A percentile compares a stretch with the other conserved stretches of the same genome.
Evolutionary conservation across 2,888 invertebrate genomes (phyloP).

Genomic region (Stictocephala bisonia): DNA sequence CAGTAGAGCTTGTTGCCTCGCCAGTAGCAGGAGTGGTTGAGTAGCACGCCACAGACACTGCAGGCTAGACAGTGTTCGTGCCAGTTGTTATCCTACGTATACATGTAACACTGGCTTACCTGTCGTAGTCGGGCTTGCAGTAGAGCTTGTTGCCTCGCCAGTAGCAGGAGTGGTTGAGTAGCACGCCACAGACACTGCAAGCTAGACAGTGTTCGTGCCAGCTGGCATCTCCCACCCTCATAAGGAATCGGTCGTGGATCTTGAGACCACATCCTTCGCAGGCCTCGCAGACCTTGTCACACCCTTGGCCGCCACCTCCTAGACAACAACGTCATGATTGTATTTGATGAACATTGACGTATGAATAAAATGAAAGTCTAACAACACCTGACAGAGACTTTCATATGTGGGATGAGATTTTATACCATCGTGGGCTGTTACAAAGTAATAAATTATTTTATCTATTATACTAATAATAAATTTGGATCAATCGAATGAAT

Average conservation of each 20-base stretch:
- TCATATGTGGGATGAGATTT: too few species aligned
- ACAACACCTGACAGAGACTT: too few species aligned
- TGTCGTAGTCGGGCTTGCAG: slow-evolving; percentile 97
- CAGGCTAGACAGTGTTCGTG: slow-evolving; percentile 97
- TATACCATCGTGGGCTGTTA: too few species aligned
- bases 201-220: slow-evolving; percentile 98
- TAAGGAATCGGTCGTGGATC: slow-evolving; percentile 94
- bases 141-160: slow-evolving; percentile 93
- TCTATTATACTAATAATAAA: too few species aligned
- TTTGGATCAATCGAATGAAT: too few species aligned
- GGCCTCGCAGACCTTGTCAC: slow-evolving; percentile 82
- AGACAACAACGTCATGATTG: too few species aligned
- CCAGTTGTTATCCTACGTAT: too few species aligned
- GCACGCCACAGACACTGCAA: slow-evolving; percentile 93
- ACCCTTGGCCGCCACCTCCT: too few species aligned
- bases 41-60: slow-evolving; percentile 89
- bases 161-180: slow-evolving; percentile 94
- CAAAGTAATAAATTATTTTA: too few species aligned
- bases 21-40: slow-evolving; percentile 94
- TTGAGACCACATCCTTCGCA: slow-evolving; percentile 96
- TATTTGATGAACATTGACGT: too few species aligned
- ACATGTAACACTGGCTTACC: slow-evolving; percentile 72
- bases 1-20: slow-evolving; percentile 96
- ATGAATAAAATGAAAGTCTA: too few species aligned
- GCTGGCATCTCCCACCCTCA: slow-evolving; percentile 92